Conservation (phyloP, 2,888 invertebrate species). For the Halocaridina rubra region DNA sequence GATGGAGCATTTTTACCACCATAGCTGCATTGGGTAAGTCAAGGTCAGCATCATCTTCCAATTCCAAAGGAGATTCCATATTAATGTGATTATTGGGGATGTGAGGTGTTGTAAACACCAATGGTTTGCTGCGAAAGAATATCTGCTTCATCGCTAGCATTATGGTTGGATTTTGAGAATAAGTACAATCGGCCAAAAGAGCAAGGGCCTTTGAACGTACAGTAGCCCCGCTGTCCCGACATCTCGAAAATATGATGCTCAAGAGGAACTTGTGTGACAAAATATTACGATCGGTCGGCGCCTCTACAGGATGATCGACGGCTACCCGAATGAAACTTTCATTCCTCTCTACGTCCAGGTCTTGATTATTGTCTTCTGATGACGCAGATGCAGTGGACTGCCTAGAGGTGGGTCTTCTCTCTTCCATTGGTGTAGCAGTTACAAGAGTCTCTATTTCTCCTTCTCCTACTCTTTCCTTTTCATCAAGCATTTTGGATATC, state of each 20-base stretch:
- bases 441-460: constrained; percentile 2
- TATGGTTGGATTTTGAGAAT: constrained; percentile 64
- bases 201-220: constrained; percentile 76
- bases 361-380: background rate
- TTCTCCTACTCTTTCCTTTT: background rate
- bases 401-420: background rate
- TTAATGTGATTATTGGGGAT: constrained; percentile 44
- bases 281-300: constrained; percentile 46
- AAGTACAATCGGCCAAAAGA: constrained; percentile 72
- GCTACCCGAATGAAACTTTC: constrained; percentile 43
- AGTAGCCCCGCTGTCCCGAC: constrained; percentile 73
- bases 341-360: background rate
- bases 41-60: constrained; percentile 30
- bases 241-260: constrained; percentile 72
- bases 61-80: constrained; percentile 42
- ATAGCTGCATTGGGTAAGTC: constrained; percentile 57
- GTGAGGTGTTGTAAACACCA: constrained; percentile 49
- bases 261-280: constrained; percentile 68
- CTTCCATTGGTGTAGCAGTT: background rate
- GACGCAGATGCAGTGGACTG: background rate
- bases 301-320: constrained; percentile 43
- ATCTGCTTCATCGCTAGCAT: constrained; percentile 64
- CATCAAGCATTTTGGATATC: constrained; percentile 64
- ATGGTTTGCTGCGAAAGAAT: constrained; percentile 58
- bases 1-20: constrained; percentile 69